These are phyloP conservation scores for Nebria ingens DNA, from an alignment of 1,140 invertebrate species.

Conservation along the genomic window DNA sequence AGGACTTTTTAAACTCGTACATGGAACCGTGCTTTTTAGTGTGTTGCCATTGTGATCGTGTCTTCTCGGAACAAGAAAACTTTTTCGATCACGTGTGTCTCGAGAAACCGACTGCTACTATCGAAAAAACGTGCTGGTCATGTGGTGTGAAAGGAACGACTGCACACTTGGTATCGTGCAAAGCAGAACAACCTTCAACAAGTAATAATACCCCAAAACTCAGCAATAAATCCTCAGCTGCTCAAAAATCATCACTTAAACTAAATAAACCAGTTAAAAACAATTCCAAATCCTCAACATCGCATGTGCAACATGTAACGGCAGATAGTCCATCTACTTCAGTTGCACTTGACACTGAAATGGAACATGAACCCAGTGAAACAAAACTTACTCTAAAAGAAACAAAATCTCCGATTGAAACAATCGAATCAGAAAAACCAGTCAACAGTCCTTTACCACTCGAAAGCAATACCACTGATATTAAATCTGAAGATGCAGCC, in stretches of 20 bases:
- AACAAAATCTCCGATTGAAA: background rate
- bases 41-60: conserved; percentile 66
- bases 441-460: background rate
- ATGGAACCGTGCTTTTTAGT: conserved; percentile 59
- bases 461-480: background rate
- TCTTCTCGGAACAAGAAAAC: conserved; percentile 58
- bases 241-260: background rate
- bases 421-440: background rate
- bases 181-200: background rate
- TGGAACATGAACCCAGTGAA: background rate
- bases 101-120: conserved; percentile 12
- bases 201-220: background rate
- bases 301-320: conserved; percentile 15
- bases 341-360: background rate
- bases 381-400: background rate
- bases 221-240: background rate
- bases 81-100: conserved; percentile 61
- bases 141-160: background rate
- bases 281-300: background rate
- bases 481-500: no score
- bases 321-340: conserved; percentile 12
- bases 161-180: background rate
- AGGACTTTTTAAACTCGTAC: conserved; percentile 51
- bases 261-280: conserved; percentile 6
- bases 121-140: background rate